Base-by-base conservation (phyloP, 2,113 vertebrate genomes). In the Connochaetes taurinus region DNA sequence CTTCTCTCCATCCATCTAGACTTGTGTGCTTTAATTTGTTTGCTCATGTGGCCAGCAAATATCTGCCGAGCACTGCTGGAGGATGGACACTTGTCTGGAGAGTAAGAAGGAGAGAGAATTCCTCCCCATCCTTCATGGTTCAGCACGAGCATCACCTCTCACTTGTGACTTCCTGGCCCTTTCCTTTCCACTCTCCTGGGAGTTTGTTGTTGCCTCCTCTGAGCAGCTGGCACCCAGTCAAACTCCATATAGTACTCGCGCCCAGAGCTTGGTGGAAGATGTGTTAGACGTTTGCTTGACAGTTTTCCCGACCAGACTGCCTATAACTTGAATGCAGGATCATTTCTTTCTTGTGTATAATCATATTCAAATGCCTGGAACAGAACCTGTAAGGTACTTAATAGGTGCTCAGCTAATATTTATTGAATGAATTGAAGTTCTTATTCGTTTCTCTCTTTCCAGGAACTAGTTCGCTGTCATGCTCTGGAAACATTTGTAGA, bases 241-340 rank as follows among this genome's bases (percentile, higher is more conserved):
- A 47, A 27, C 36, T 67, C 6, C 21, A 1, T 19, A 3, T 4
- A 0, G 40, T n/a, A 90, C 60, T 50, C 57, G n/a, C 1, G 13
- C 7, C 71, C 8, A 9, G 64, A 2, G 2, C 17, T 43, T 25
- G 53, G n/a, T 13, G 91, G 64, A 10, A 21, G 74, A 19, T 3
- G 3, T 14, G 45, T 1, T 13, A 9, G n/a, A 45, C 11, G 19
- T 16, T 57, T 6, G 31, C 8, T 0, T 6, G 27, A 12, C 57
- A 19, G 33, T 19, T 74, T 33, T 12, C 40, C 17, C 6, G 7
- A 47, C 43, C n/a, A 3, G 31, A 5, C 33, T 1, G 14, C 31
- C 74, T 10, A 7, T 13, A 14, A 43, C 31, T 23, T 3, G n/a
- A 9, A 27, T 4, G 10, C 50, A 9, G 21, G 36, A n/a, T 19